Conservation (phyloP, 1,140 invertebrate genomes). For the Metopolophium dirhodum region DNA sequence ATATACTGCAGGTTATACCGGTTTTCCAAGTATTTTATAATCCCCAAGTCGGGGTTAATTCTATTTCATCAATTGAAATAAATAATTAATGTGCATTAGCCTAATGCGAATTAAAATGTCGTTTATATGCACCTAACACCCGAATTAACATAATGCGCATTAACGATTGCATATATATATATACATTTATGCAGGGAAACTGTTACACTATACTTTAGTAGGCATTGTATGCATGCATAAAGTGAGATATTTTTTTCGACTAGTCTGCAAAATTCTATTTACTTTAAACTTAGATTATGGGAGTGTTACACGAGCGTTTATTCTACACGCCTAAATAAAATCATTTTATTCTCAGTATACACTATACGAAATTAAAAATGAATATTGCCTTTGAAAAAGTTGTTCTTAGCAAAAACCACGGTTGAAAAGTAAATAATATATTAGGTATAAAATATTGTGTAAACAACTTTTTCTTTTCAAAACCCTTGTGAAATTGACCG, state of each 20-base stretch:
- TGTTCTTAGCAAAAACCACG: background rate
- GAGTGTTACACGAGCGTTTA: background rate
- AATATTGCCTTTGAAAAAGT: background rate
- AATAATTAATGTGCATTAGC: background rate
- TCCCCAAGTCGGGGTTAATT: background rate
- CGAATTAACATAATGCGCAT: background rate
- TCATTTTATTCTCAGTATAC: no score
- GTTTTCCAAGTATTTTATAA: background rate
- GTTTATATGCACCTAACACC: background rate
- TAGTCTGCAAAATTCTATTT: background rate
- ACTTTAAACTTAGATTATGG: background rate
- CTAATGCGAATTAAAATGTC: background rate
- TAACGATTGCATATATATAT: background rate
- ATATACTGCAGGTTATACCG: background rate
- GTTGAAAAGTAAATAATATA: background rate
- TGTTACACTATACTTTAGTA: background rate
- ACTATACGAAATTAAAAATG: no score
- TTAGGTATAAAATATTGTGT: background rate
- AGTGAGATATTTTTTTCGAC: background rate
- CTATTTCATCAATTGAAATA: background rate
- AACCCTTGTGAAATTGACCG: background rate
- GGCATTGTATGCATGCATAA: background rate
- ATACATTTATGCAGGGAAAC: no score
- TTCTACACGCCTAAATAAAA: no score
- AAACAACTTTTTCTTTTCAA: background rate